Evolutionary conservation across 2,113 vertebrate species (phyloP).

Genomic region (Tauraco erythrolophus): DNA sequence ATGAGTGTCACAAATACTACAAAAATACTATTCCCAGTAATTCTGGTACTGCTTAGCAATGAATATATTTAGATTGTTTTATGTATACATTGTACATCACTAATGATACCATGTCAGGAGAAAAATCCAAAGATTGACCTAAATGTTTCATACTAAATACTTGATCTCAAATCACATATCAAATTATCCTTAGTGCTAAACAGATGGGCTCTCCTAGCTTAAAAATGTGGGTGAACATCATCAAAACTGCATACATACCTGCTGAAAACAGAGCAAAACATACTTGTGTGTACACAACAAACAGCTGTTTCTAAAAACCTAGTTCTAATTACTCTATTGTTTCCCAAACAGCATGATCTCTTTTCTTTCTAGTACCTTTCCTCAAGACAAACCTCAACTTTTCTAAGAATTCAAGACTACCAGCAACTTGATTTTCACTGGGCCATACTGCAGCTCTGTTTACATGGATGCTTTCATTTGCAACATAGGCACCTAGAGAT

Average conservation of each 20-base stretch:
- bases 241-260: not conserved
- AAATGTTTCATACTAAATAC: not conserved
- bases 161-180: not conserved
- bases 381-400: not conserved
- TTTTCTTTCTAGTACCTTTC: not conserved
- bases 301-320: not conserved
- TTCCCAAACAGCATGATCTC: not conserved
- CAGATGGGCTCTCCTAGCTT: not conserved
- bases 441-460: not conserved
- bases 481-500: not conserved
- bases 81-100: fast-evolving
- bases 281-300: not conserved
- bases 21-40: not conserved
- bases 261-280: not conserved
- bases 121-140: not conserved
- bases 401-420: not conserved
- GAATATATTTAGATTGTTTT: not conserved
- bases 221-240: not conserved
- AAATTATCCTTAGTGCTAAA: not conserved
- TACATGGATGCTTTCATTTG: not conserved
- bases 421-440: not conserved
- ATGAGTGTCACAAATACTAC: fast-evolving
- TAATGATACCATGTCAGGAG: not conserved
- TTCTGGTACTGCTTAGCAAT: not conserved
- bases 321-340: not conserved